phyloP scores from a whole-genome alignment of 2,888 invertebrate genomes.

The Sphecodes monilicornis region DNA sequence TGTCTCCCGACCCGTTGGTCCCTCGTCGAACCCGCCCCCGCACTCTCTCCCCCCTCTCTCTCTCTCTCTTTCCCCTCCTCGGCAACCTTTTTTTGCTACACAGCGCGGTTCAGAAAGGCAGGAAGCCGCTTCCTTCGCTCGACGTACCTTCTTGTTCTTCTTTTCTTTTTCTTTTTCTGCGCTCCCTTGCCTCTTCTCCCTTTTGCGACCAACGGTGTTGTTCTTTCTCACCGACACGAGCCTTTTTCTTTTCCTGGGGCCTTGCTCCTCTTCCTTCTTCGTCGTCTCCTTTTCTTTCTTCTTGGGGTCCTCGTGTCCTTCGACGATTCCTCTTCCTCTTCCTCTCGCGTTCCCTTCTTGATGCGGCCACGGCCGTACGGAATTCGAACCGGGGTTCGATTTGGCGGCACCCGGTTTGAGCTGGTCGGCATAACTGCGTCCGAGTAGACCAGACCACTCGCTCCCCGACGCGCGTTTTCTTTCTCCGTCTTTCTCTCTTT shows the following conservation, averaged over 20 bases:
- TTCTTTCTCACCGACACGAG: conserved; percentile 46
- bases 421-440: conserved; percentile 82
- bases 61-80: background rate
- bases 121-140: conserved; percentile 58
- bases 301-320: background rate
- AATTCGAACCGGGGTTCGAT: conserved; percentile 74
- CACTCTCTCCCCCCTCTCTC: background rate
- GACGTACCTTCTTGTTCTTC: conserved; percentile 55
- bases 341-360: conserved; percentile 32
- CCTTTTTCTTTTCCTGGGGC: background rate
- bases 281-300: background rate
- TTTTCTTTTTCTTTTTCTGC: conserved; percentile 11
- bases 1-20: conserved; percentile 29
- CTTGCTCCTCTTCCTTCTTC: background rate
- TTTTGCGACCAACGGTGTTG: conserved; percentile 16
- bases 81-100: conserved; percentile 19
- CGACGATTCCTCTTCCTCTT: conserved; percentile 25
- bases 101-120: conserved; percentile 51
- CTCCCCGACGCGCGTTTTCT: conserved; percentile 72
- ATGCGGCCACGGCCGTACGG: conserved; percentile 65
- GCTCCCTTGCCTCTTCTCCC: background rate
- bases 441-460: conserved; percentile 70
- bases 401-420: conserved; percentile 78
- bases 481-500: conserved; percentile 61
- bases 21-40: conserved; percentile 25